Percentiles rank a stretch among this genome's conserved stretches.
Evolutionary conservation across 2,113 vertebrate species (phyloP).

Genomic region (Physeter macrocephalus): DNA sequence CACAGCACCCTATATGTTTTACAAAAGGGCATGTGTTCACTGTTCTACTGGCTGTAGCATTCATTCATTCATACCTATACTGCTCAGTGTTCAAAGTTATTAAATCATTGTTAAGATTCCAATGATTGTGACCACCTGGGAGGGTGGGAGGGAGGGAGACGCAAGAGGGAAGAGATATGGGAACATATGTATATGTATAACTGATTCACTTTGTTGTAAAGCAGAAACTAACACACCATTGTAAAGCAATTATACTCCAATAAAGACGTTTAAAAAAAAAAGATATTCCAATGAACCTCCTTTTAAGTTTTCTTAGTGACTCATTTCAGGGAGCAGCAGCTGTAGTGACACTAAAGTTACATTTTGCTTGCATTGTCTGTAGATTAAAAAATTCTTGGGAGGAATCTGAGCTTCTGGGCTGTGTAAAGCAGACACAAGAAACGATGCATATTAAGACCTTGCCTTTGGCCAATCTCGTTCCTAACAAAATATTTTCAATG

Average conservation of each 20-base stretch:
- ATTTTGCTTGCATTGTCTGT: background rate
- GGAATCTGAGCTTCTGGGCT: background rate
- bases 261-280: no score
- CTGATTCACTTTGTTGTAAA: no score
- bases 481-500: background rate
- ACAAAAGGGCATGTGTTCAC: background rate
- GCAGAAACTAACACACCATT: no score
- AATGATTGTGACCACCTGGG: no score
- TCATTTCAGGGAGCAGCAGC: background rate
- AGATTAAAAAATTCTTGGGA: background rate
- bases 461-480: background rate
- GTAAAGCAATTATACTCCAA: no score
- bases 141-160: no score
- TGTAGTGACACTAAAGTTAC: background rate
- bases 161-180: no score
- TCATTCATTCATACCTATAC: background rate
- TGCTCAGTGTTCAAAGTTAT: background rate
- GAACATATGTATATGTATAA: no score
- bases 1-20: background rate
- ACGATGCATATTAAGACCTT: background rate
- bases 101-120: background rate
- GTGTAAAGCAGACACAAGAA: background rate
- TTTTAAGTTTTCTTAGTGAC: background rate
- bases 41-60: background rate
- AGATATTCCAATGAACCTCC: background rate